Evolutionary conservation across 1,140 invertebrate species (phyloP).

Genomic region (Ectropis grisescens): DNA sequence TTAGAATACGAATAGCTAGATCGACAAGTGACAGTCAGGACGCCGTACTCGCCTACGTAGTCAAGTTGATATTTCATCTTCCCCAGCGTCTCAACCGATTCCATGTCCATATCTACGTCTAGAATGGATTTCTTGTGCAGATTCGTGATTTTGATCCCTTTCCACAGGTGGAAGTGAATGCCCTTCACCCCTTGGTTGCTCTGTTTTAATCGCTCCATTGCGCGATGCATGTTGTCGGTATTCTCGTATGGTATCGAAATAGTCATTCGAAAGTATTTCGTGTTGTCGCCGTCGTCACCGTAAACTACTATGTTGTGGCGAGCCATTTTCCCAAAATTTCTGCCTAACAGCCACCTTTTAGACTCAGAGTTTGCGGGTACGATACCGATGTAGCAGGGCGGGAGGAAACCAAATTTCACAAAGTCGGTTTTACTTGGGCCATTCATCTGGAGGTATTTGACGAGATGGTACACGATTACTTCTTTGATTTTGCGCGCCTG

Average conservation of each 20-base stretch:
- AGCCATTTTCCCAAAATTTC: slow-evolving; percentile 29
- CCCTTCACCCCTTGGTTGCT: slow-evolving; percentile 45
- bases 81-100: slow-evolving; percentile 34
- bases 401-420: slow-evolving; percentile 36
- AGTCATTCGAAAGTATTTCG: slow-evolving; percentile 28
- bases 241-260: slow-evolving; percentile 12
- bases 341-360: slow-evolving; percentile 27
- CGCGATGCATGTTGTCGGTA: not conserved
- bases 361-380: slow-evolving; percentile 43
- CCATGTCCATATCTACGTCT: slow-evolving; percentile 41
- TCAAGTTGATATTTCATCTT: slow-evolving; percentile 34
- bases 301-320: slow-evolving; percentile 21
- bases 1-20: slow-evolving; percentile 15
- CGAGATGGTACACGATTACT: slow-evolving; percentile 34
- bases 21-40: slow-evolving; percentile 3
- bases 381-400: slow-evolving; percentile 36
- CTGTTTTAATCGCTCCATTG: slow-evolving; percentile 27
- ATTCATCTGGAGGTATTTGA: slow-evolving; percentile 30
- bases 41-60: slow-evolving; percentile 19
- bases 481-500: slow-evolving; percentile 44
- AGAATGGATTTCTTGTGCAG: slow-evolving; percentile 3
- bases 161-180: slow-evolving; percentile 46
- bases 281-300: slow-evolving; percentile 23
- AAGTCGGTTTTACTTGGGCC: slow-evolving; percentile 38
- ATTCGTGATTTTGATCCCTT: slow-evolving; percentile 10